These are phyloP conservation scores for Serinus canaria DNA, from an alignment of 2,113 vertebrate species.

Conservation along the genomic window DNA sequence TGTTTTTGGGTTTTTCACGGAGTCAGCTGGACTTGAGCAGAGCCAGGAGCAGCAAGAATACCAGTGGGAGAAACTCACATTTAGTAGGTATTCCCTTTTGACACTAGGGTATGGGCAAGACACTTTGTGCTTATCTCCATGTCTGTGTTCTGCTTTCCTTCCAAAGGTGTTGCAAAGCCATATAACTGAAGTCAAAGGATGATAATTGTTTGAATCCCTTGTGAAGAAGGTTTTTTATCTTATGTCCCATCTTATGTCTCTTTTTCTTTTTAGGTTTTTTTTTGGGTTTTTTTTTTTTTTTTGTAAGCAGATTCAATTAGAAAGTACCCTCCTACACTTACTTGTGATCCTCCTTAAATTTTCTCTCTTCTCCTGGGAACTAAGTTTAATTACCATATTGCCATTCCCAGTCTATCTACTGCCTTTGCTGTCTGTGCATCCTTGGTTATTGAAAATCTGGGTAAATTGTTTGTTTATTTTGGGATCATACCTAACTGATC, in stretches of 20 bases:
- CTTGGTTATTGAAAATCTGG: neutral
- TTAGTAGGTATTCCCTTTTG: neutral
- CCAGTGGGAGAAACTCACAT: neutral
- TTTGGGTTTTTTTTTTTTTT: too few relatives aligned
- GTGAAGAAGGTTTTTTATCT: neutral
- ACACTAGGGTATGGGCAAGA: neutral
- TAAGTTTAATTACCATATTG: neutral
- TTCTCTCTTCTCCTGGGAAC: neutral
- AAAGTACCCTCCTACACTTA: neutral
- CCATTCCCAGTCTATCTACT: neutral
- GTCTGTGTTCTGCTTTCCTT: neutral
- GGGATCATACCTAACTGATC: neutral
- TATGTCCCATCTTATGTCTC: too few relatives aligned
- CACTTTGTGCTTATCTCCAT: neutral
- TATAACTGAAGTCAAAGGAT: neutral
- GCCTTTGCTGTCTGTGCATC: neutral
- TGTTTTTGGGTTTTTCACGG: neutral
- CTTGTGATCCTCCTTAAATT: neutral
- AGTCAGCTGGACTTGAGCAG: neutral
- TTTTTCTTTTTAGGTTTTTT: too few relatives aligned
- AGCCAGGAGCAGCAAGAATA: neutral
- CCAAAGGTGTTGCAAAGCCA: neutral
- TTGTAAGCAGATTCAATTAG: neutral
- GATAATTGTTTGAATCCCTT: neutral
- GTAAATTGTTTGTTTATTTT: neutral